Evolutionary conservation across 1,140 invertebrate genomes (phyloP), one percentile per base, ranked within the genome.

Genomic region (Drosophila bipectinata): DNA sequence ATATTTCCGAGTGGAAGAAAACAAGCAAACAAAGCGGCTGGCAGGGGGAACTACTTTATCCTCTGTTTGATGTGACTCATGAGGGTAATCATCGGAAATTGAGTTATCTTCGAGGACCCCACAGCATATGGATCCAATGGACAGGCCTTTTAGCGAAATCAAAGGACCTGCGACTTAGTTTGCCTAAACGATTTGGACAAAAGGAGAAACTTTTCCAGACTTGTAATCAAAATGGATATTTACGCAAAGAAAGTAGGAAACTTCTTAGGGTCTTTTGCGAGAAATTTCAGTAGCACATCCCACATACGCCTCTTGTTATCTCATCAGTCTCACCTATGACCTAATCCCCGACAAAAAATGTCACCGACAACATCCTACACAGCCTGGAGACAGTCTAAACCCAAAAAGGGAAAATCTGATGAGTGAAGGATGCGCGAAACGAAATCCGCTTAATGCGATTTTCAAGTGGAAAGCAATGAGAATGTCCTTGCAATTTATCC

Each of bases 21-120:
- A 69, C 71, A 82, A 74, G 69, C 68, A 79, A 81, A 77, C 66
- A 62, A 60, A 32, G 62, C 30, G 62, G 45, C 39, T 48, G 49
- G 21, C 4, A 14, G 8, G n/a, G 30, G 1, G 44, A 37, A 15
- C 5, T 0, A 54, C 24, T 62, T 64, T 45, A 49, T 58, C 47
- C 45, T 59, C 45, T 60, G 49, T 85, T 79, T 78, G 74, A 75
- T 78, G 74, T 75, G 58, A 53, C 55, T 60, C 58, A 87, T 87
- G 58, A 88, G 82, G 82, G 82, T 87, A 87, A 87, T 87, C 82
- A 87, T 66, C 41, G 52, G 28, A 66, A 88, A 87, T 88, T 87
- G 82, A 87, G 83, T 87, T 87, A 87, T 88, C 83, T 67, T 52
- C 62, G 60, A 83, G 58, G 55, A 75, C 79, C 77, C 63, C 77